A percentile compares a stretch with the other conserved stretches of the same genome.
phyloP scores from a whole-genome alignment of 2,888 invertebrate genomes.

The Augochlorella aurata region DNA sequence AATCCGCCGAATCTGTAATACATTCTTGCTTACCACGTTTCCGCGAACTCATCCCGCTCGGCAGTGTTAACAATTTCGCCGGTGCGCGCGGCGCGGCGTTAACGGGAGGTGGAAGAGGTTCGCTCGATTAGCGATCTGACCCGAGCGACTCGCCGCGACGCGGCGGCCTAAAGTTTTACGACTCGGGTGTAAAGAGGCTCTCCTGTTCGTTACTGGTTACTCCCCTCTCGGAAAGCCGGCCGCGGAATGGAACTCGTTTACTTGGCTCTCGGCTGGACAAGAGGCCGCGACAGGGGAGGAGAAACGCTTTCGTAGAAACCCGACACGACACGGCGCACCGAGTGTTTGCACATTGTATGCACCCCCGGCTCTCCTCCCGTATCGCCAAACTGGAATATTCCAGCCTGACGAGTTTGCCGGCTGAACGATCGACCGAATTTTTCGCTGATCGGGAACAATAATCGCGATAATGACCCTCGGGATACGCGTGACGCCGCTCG shows the following conservation, averaged over 20 bases:
- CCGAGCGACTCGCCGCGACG: background rate
- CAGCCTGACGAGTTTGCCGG: slow-evolving; percentile 32
- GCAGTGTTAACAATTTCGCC: slow-evolving; percentile 29
- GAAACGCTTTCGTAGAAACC: slow-evolving; percentile 50
- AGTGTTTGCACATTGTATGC: slow-evolving; percentile 58
- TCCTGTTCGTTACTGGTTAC: slow-evolving; percentile 41
- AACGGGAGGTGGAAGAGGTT: slow-evolving; percentile 53
- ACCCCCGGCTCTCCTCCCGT: slow-evolving; percentile 24
- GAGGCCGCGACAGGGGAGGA: slow-evolving; percentile 25
- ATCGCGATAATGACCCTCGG: background rate
- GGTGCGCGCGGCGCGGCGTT: slow-evolving; percentile 25
- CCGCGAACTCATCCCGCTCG: background rate
- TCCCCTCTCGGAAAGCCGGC: slow-evolving; percentile 48
- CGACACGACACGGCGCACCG: slow-evolving; percentile 12
- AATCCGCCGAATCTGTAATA: background rate
- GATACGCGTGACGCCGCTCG: background rate
- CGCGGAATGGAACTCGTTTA: slow-evolving; percentile 53
- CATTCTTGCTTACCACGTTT: background rate
- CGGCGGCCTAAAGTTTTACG: slow-evolving; percentile 43
- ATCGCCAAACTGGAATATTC: slow-evolving; percentile 53
- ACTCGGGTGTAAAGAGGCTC: slow-evolving; percentile 38
- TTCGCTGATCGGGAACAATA: background rate
- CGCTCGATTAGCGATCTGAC: slow-evolving; percentile 43
- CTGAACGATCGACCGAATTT: slow-evolving; percentile 30
- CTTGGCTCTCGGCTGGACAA: slow-evolving; percentile 46